Evolutionary conservation across 30 jellyfish, hydroid and myxozoan species (phyloP).

Genomic region (Pelagia noctiluca): DNA sequence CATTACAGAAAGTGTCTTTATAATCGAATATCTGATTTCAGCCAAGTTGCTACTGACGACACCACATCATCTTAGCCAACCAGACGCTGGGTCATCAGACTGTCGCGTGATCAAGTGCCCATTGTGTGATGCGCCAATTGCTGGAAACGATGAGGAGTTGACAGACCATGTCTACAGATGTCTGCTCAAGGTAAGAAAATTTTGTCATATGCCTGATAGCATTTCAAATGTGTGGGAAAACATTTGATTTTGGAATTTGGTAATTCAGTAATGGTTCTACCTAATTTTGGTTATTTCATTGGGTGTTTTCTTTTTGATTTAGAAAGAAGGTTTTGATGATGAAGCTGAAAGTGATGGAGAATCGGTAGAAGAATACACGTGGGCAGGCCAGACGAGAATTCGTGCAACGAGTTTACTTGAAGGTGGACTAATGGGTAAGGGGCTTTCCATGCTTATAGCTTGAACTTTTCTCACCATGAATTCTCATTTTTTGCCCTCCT

Average conservation of each 20-base stretch:
- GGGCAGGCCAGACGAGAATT: slow-evolving; percentile 97
- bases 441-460: no score
- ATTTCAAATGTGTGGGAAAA: not conserved
- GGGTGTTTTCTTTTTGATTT: not conserved
- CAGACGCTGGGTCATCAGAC: slow-evolving; percentile 16
- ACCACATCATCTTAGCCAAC: not conserved
- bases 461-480: no score
- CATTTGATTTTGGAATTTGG: not conserved
- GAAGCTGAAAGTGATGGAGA: slow-evolving; percentile 81
- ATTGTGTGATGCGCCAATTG: slow-evolving; percentile 45
- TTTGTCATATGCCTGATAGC: not conserved
- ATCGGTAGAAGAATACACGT: slow-evolving; percentile 85
- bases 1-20: no score
- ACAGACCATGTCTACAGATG: slow-evolving; percentile 41
- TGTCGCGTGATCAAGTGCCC: slow-evolving; percentile 49
- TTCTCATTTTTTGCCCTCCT: no score
- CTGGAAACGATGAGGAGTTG: slow-evolving; percentile 58
- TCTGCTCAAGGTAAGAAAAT: slow-evolving; percentile 61
- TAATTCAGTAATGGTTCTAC: not conserved
- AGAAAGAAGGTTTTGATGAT: slow-evolving; percentile 22
- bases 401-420: slow-evolving; percentile 82
- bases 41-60: slow-evolving; percentile 37
- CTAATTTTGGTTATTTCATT: not conserved
- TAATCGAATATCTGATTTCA: not conserved
- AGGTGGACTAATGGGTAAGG: slow-evolving; percentile 58